These are phyloP conservation scores for Pogonomyrmex californicus DNA, from an alignment of 1,140 invertebrate genomes.

Conservation along the genomic window DNA sequence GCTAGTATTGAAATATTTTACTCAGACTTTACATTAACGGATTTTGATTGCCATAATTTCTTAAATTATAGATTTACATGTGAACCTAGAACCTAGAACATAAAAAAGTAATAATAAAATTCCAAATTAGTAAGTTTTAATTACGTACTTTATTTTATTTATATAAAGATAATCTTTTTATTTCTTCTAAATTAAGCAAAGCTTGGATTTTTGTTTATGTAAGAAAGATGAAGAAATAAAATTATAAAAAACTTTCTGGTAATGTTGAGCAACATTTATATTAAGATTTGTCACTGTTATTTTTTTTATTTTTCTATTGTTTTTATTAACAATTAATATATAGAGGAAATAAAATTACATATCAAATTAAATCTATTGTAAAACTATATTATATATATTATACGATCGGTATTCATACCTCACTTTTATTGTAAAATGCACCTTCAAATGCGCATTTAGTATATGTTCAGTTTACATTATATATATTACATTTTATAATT, in stretches of 20 bases:
- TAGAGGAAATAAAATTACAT: neutral
- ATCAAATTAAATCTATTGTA: slow-evolving; percentile 24
- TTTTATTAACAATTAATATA: neutral
- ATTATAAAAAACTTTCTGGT: neutral
- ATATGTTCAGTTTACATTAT: no score
- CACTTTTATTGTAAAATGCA: no score
- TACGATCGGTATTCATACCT: no score
- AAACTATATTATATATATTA: neutral
- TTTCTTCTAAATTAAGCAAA: neutral
- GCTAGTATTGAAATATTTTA: neutral
- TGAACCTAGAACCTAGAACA: neutral
- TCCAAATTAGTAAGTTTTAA: neutral
- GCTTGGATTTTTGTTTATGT: neutral
- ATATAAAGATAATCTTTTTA: neutral
- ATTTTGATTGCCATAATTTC: neutral
- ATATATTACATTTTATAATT: no score
- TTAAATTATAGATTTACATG: neutral
- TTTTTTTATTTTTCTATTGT: neutral
- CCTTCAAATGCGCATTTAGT: no score
- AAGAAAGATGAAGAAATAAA: neutral
- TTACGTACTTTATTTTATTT: neutral
- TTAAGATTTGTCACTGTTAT: neutral
- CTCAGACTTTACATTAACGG: neutral
- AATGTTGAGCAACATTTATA: slow-evolving; percentile 5
- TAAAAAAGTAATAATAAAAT: neutral